A percentile compares a stretch with the other conserved stretches of the same genome.
These are phyloP conservation scores for Sweltsa coloradensis DNA, from an alignment of 1,140 invertebrate genomes.

Conservation along the genomic window DNA sequence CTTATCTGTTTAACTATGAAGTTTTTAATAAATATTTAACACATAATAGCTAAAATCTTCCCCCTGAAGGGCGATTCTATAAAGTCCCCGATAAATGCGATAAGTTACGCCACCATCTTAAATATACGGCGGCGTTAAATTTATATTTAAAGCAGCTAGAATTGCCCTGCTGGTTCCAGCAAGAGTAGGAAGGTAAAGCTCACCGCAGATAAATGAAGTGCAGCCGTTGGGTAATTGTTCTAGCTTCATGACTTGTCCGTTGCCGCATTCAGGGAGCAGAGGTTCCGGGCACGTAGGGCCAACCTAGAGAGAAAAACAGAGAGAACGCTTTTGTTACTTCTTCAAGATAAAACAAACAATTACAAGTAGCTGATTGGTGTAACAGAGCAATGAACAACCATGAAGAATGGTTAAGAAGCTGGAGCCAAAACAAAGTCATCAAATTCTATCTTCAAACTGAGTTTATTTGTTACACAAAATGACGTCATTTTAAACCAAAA, in stretches of 20 bases:
- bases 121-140: background rate
- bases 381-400: background rate
- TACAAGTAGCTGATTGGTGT: background rate
- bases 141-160: background rate
- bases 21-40: too few relatives aligned
- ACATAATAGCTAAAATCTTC: background rate
- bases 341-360: background rate
- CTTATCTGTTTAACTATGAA: too few relatives aligned
- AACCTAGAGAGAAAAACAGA: background rate
- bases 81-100: background rate
- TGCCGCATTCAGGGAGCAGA: conserved; percentile 46
- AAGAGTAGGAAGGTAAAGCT: conserved; percentile 18
- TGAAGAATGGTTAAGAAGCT: too few relatives aligned
- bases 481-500: too few relatives aligned
- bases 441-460: background rate
- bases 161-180: background rate
- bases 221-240: conserved; percentile 44
- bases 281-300: conserved; percentile 42
- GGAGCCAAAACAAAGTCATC: background rate
- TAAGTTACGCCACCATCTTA: background rate
- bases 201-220: conserved; percentile 55
- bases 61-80: background rate
- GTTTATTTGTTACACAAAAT: background rate
- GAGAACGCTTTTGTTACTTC: background rate
- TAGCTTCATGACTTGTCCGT: conserved; percentile 51